These are phyloP conservation scores for Maniola hyperantus DNA, from an alignment of 2,888 invertebrate species.

Conservation along the genomic window DNA sequence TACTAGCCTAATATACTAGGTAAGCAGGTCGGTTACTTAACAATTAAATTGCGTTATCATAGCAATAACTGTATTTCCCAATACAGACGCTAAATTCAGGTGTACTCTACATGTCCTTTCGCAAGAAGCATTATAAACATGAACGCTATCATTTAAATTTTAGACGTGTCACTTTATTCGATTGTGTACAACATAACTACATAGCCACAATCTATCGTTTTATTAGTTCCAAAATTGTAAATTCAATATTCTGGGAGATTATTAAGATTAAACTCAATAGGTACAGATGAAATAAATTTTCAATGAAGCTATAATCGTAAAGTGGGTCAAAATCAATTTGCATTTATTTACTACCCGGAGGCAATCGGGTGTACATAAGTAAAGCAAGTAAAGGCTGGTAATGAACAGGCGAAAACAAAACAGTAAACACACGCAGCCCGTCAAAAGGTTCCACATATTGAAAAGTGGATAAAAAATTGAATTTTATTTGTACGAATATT, in stretches of 20 bases:
- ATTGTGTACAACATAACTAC: no score
- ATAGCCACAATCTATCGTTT: no score
- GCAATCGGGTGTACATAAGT: constrained; percentile 6
- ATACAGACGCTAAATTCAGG: no score
- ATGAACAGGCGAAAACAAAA: constrained; percentile 24
- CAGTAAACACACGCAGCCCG: constrained; percentile 26
- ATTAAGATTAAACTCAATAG: not conserved
- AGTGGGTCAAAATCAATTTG: constrained; percentile 16
- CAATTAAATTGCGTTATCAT: no score
- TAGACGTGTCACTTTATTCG: no score
- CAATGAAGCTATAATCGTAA: not conserved
- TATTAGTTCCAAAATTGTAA: not conserved
- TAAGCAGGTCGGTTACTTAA: no score
- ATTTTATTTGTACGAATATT: constrained; percentile 66
- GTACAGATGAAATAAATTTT: not conserved
- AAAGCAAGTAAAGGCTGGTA: constrained; percentile 2
- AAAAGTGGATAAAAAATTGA: constrained; percentile 55
- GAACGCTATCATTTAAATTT: no score
- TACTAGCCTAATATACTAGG: not conserved
- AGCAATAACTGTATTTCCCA: no score
- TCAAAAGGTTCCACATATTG: constrained; percentile 39
- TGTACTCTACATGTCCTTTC: no score
- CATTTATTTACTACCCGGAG: constrained; percentile 14
- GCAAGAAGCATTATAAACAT: no score
- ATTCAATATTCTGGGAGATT: not conserved